Percentiles rank a stretch among this genome's conserved stretches.
phyloP scores from a whole-genome alignment of 2,797 vertebrate species.

The Silurus aristotelis region DNA sequence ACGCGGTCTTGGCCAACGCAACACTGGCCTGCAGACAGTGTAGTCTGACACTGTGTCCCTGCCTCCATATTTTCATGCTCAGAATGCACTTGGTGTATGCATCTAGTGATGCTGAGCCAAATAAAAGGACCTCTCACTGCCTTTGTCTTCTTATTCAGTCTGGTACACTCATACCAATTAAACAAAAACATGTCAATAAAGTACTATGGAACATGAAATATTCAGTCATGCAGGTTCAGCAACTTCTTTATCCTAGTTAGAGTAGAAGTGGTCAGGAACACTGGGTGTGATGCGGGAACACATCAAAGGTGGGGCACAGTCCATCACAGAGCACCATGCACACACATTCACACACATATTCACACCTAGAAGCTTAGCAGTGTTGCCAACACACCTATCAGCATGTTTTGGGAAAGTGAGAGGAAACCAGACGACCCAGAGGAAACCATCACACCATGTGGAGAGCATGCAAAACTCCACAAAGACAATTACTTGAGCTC shows the following conservation, averaged over 20 bases:
- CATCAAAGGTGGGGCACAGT: not conserved
- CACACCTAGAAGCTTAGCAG: not conserved
- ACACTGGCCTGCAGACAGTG: conserved; percentile 21
- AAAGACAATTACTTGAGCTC: not conserved
- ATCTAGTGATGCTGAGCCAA: not conserved
- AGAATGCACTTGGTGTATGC: not conserved
- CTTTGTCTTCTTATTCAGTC: not conserved
- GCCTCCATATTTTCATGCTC: conserved; percentile 6
- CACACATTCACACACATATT: not conserved
- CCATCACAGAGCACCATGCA: not conserved
- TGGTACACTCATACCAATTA: not conserved
- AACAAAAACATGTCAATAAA: not conserved
- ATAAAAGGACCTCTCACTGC: not conserved
- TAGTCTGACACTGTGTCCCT: not conserved
- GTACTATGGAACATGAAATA: not conserved
- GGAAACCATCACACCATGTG: not conserved
- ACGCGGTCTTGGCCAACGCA: conserved; percentile 17
- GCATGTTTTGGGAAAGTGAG: not conserved
- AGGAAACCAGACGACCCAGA: not conserved
- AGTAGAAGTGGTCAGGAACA: not conserved
- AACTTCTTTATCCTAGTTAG: not conserved
- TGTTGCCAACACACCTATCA: not conserved
- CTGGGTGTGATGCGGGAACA: not conserved
- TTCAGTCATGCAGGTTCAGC: not conserved
- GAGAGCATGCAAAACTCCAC: not conserved